Percentiles rank a stretch among this genome's conserved stretches.
Evolutionary conservation across 2,113 vertebrate genomes (phyloP).

Genomic region (Porphyrio hochstetteri): DNA sequence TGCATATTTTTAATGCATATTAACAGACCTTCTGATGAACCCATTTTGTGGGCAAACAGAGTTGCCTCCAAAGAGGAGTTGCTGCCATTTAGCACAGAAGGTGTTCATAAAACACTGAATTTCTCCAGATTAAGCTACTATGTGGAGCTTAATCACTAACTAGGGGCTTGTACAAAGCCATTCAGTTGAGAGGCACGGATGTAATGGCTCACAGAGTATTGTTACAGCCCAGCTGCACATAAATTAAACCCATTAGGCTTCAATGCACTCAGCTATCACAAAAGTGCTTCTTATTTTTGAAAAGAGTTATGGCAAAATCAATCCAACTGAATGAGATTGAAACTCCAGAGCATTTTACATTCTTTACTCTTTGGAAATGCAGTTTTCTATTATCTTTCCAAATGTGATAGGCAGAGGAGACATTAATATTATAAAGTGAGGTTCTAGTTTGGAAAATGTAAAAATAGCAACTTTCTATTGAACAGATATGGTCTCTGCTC

Average conservation of each 20-base stretch:
- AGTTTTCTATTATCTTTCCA: slow-evolving; percentile 10
- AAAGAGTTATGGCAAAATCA: slow-evolving; percentile 13
- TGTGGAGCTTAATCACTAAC: neutral
- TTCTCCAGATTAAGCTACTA: neutral
- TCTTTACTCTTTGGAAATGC: neutral
- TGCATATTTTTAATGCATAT: neutral
- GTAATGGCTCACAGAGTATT: slow-evolving; percentile 26
- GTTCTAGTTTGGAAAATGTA: neutral
- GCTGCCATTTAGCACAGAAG: neutral
- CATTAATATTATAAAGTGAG: neutral
- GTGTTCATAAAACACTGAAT: neutral
- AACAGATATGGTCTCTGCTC: neutral
- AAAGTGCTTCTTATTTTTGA: slow-evolving; percentile 13
- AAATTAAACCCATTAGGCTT: slow-evolving; percentile 47
- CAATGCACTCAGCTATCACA: neutral
- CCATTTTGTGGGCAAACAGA: neutral
- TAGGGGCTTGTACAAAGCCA: neutral
- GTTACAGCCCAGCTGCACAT: slow-evolving; percentile 25
- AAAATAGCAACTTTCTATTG: neutral
- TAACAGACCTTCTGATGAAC: neutral
- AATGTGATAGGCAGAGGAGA: neutral
- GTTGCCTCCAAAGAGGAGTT: neutral
- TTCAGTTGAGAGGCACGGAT: slow-evolving; percentile 15
- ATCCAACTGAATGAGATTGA: slow-evolving; percentile 3
- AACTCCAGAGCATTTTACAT: neutral